Evolutionary conservation across 1,140 invertebrate genomes (phyloP).

Genomic region (Ceratina calcarata): DNA sequence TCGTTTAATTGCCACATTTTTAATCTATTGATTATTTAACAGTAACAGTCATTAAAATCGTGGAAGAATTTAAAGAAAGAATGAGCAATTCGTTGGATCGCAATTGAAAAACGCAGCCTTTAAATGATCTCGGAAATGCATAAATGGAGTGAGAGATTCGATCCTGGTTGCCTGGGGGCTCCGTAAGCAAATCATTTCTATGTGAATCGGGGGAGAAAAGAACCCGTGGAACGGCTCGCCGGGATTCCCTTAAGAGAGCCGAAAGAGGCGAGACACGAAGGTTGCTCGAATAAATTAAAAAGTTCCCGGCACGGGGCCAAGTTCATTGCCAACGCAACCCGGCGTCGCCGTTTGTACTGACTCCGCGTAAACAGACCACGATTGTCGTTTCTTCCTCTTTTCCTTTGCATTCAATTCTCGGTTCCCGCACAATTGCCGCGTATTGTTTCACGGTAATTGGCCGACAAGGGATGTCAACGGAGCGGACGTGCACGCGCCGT

Average conservation of each 20-base stretch:
- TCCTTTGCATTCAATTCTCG: conserved; percentile 22
- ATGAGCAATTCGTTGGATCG: background rate
- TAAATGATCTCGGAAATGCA: background rate
- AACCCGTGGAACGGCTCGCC: conserved; percentile 40
- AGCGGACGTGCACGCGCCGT: background rate
- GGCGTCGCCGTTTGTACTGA: conserved; percentile 4
- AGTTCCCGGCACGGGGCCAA: conserved; percentile 70
- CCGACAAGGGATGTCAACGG: conserved; percentile 5
- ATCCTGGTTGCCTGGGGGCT: background rate
- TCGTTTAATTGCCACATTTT: too few species aligned
- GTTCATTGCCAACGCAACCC: conserved; percentile 69
- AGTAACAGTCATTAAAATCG: too few species aligned
- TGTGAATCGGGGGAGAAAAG: conserved; percentile 37
- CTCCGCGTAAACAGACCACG: conserved; percentile 43
- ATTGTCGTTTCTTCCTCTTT: conserved; percentile 27
- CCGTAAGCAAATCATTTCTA: conserved; percentile 44
- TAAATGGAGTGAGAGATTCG: too few species aligned
- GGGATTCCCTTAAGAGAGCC: conserved; percentile 29
- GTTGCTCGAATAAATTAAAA: conserved; percentile 72
- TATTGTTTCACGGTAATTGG: conserved; percentile 41
- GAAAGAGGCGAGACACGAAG: conserved; percentile 25
- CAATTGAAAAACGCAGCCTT: conserved; percentile 12
- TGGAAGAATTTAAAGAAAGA: too few species aligned
- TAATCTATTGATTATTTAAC: too few species aligned
- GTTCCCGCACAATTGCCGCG: conserved; percentile 23